A percentile compares a stretch with the other conserved stretches of the same genome.
Evolutionary conservation across 2,888 invertebrate genomes (phyloP).

Genomic region (Rhabditoides inermis): DNA sequence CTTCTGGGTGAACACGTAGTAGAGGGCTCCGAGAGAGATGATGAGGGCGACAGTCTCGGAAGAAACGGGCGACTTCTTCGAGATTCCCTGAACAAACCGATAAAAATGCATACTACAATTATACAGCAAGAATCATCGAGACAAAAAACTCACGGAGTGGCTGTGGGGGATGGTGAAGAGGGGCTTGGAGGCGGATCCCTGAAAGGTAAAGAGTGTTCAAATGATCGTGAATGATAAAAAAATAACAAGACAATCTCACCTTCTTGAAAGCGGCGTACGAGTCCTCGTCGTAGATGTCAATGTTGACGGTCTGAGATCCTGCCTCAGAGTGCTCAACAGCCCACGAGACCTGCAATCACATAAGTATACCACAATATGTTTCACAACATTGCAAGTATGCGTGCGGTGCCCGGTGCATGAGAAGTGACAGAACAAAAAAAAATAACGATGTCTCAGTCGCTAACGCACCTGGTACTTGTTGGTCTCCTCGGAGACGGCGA

Average conservation of each 20-base stretch:
- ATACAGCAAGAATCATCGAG: too few relatives aligned
- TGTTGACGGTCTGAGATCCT: constrained; percentile 70
- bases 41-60: constrained; percentile 41
- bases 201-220: constrained; percentile 53
- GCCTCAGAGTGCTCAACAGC: constrained; percentile 77
- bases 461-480: constrained; percentile 67
- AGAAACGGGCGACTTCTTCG: constrained; percentile 35
- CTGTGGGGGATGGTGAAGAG: constrained; percentile 67
- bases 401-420: not conserved
- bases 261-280: constrained; percentile 78
- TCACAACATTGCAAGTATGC: not conserved
- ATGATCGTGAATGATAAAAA: constrained; percentile 1
- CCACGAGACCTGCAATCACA: constrained; percentile 67
- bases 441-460: not conserved
- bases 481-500: constrained; percentile 68
- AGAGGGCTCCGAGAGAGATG: constrained; percentile 30
- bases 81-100: constrained; percentile 29
- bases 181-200: constrained; percentile 62
- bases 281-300: constrained; percentile 82
- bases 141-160: constrained; percentile 58
- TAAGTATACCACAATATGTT: not conserved
- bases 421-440: too few relatives aligned
- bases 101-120: too few relatives aligned
- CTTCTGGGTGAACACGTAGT: constrained; percentile 40
- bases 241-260: constrained; percentile 18